Percentiles rank a stretch among this genome's conserved stretches.
Conservation (phyloP, 2,113 vertebrate species). For the Eublepharis macularius region DNA sequence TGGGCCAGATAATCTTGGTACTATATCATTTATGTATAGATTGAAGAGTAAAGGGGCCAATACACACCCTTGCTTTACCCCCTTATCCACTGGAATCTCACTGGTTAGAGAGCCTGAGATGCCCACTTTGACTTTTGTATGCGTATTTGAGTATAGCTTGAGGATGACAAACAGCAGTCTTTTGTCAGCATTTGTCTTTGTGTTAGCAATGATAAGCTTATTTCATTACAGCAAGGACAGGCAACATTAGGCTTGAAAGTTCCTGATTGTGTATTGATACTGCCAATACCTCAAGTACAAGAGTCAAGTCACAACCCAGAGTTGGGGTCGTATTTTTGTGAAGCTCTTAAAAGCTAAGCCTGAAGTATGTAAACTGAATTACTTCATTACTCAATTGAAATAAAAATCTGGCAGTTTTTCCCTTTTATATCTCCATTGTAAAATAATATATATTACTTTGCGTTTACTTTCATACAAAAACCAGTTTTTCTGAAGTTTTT, state of each 20-base stretch:
- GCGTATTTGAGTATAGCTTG: too few species aligned
- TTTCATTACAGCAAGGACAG: background rate
- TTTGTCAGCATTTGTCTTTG: too few species aligned
- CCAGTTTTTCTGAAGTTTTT: too few species aligned
- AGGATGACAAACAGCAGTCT: too few species aligned
- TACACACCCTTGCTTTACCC: too few species aligned
- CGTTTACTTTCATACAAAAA: too few species aligned
- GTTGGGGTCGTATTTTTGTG: background rate
- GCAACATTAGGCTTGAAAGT: background rate
- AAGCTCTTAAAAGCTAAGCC: background rate
- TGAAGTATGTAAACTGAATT: background rate
- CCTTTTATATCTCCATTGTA: background rate
- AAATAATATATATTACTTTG: background rate
- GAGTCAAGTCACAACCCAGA: background rate
- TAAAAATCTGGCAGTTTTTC: background rate
- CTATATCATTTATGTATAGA: too few species aligned
- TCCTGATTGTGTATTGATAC: background rate
- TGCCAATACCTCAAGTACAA: background rate
- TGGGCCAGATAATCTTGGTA: too few species aligned
- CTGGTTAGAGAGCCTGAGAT: too few species aligned
- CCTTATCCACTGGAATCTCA: too few species aligned
- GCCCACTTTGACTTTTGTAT: too few species aligned
- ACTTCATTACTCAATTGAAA: background rate
- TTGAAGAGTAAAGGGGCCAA: too few species aligned
- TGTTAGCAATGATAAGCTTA: background rate